Base-by-base conservation (phyloP, 2,113 vertebrate species). In the Erythrocercus mccallii region DNA sequence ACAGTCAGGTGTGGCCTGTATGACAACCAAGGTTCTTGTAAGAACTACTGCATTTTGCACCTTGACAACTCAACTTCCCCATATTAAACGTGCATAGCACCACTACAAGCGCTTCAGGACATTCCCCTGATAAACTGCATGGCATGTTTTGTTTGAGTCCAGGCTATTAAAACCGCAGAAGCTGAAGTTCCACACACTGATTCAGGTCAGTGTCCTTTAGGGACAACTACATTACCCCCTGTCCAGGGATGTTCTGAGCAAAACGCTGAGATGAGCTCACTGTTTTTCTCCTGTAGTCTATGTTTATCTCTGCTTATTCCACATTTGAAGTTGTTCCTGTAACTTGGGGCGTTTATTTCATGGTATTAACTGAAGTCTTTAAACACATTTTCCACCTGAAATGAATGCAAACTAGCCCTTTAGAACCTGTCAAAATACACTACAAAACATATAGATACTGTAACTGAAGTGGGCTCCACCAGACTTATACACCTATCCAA, bases 211-310 rank as follows among this genome's bases (percentile, higher is more conserved):
- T 2, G 5, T 21, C 20, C 40, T 65, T 30, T 45, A 58, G 58
- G 30, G 27, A 68, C 19, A 53, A 30, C 8, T 8, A 68, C 64
- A 77, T 22, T 15, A 90, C 0, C 6, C 15, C 1, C 33, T 64
- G 25, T 4, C 20, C 24, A 50, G 0, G 1, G 53, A 37, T 30
- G 14, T 4, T 88, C 15, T 27, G 33, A 88, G 44, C 13, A 40
- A 15, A 77, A 77, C 1, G 6, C 28, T 0, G 0, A 24, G 8
- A 31, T n/a, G 48, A 72, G n/a, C 14, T 37, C 28, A 27, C 0
- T 47, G 30, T 22, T 25, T 19, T 66, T 23, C 23, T 35, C 28
- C 54, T 48, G 25, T 4, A 4, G 13, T n/a, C 45, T 40, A 15
- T 6, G 20, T 48, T 83, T 84, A 68, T 18, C 40, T 54, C 5